These are phyloP conservation scores for Tenthredo scrophulariae DNA, from an alignment of 2,888 invertebrate species.

Conservation along the genomic window DNA sequence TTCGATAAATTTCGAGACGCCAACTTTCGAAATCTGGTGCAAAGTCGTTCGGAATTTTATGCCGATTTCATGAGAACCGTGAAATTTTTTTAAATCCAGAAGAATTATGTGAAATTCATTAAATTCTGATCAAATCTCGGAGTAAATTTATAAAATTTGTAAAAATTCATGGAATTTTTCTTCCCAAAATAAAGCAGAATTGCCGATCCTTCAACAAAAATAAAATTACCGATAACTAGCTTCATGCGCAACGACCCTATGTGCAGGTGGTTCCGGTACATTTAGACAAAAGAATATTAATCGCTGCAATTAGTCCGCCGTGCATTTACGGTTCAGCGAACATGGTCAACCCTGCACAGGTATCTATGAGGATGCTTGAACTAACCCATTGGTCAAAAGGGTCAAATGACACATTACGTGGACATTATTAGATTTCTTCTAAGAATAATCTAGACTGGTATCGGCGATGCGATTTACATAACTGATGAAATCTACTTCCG, in stretches of 20 bases:
- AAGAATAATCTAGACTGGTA: neutral
- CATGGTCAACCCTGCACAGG: constrained; percentile 13
- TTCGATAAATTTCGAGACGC: neutral
- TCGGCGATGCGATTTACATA: neutral
- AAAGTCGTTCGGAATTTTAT: neutral
- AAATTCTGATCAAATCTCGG: neutral
- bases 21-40: neutral
- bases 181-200: no score
- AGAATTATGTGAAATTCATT: neutral
- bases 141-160: neutral
- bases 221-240: neutral
- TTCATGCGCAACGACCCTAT: neutral
- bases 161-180: neutral
- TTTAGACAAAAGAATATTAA: constrained; percentile 26
- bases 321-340: neutral
- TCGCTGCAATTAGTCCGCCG: constrained; percentile 6
- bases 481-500: neutral
- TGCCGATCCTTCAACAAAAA: no score
- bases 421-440: neutral
- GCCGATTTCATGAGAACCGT: neutral
- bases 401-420: constrained; percentile 8
- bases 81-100: neutral
- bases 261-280: constrained; percentile 22
- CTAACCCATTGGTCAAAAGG: constrained; percentile 12
- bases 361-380: neutral